Evolutionary conservation across 2,797 vertebrate genomes (phyloP).

Genomic region (Scleropages formosus): DNA sequence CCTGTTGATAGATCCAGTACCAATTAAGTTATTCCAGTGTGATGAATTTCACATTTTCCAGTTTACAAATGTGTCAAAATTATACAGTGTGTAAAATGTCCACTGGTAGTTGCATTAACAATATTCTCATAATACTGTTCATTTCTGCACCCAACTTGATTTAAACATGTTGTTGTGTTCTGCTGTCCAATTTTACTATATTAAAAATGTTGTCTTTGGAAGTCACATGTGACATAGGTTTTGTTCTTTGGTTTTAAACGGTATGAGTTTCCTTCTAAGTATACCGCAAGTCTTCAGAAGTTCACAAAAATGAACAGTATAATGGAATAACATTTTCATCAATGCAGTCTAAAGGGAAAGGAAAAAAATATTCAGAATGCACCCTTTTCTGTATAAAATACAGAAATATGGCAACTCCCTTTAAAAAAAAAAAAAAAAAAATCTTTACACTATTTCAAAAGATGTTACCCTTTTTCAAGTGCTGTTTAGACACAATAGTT

Average conservation of each 20-base stretch:
- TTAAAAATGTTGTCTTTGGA: background rate
- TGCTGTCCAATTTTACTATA: background rate
- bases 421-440: too few relatives aligned
- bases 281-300: background rate
- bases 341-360: too few relatives aligned
- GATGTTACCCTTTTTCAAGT: too few relatives aligned
- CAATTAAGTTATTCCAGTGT: slow-evolving; percentile 23
- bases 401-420: too few relatives aligned
- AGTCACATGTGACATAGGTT: slow-evolving; percentile 10
- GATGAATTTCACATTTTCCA: slow-evolving; percentile 32
- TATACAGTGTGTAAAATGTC: background rate
- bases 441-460: too few relatives aligned
- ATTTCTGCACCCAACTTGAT: background rate
- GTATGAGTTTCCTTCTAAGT: background rate
- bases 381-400: too few relatives aligned
- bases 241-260: slow-evolving; percentile 35
- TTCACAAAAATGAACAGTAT: background rate
- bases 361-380: too few relatives aligned
- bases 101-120: slow-evolving; percentile 3
- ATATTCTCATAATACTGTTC: slow-evolving; percentile 4
- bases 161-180: background rate
- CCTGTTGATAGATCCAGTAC: slow-evolving; percentile 20
- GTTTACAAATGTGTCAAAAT: slow-evolving; percentile 9
- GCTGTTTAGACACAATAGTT: slow-evolving; percentile 6
- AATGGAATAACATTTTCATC: background rate